phyloP scores from a whole-genome alignment of 2,113 vertebrate genomes.

The Boulengeromyrus knoepffleri region DNA sequence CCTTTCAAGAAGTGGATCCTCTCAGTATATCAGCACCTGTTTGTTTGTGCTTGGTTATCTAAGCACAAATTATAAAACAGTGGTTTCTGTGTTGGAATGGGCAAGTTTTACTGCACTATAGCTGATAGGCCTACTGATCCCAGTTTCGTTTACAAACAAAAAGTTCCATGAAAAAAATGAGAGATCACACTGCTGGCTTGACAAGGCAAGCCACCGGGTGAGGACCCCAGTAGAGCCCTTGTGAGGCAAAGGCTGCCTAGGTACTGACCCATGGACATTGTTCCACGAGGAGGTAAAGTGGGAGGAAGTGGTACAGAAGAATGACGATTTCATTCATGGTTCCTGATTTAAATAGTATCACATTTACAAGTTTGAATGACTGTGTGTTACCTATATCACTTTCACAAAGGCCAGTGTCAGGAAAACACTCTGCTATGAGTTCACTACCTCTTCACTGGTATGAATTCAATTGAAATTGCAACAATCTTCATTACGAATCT shows the following conservation, averaged over 20 bases:
- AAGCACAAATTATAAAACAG: not conserved
- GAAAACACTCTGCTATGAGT: slow-evolving; percentile 9
- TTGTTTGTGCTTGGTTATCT: not conserved
- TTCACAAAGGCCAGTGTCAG: slow-evolving; percentile 23
- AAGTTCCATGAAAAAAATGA: not conserved
- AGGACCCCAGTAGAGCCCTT: not conserved
- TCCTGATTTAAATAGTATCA: slow-evolving; percentile 22
- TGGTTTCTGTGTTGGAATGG: not conserved
- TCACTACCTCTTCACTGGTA: not conserved
- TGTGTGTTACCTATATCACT: not conserved
- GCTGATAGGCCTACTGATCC: not conserved
- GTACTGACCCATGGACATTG: slow-evolving; percentile 11
- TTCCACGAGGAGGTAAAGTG: not conserved
- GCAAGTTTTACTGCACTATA: not conserved
- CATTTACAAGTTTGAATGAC: slow-evolving; percentile 13
- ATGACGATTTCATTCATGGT: slow-evolving; percentile 29
- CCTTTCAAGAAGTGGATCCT: not conserved
- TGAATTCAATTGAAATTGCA: not conserved
- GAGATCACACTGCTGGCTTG: not conserved
- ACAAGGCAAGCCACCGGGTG: slow-evolving; percentile 4
- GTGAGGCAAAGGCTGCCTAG: not conserved
- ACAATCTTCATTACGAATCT: not conserved
- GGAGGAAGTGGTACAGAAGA: not conserved
- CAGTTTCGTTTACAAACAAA: not conserved
- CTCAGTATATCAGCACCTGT: not conserved